A percentile compares a stretch with the other conserved stretches of the same genome.
Evolutionary conservation across 1,140 invertebrate species (phyloP).

Genomic region (Magallana ariakensis): DNA sequence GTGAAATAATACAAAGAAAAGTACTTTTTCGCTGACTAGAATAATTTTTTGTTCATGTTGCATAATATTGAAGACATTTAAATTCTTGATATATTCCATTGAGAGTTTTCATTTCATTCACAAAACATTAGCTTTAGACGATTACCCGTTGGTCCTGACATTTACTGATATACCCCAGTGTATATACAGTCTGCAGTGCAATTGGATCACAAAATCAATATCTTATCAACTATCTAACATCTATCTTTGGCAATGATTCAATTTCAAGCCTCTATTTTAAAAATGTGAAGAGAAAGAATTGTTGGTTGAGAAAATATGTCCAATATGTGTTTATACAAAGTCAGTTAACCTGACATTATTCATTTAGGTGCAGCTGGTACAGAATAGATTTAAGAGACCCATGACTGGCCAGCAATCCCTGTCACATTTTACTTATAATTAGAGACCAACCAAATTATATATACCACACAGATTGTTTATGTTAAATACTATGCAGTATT

Average conservation of each 20-base stretch:
- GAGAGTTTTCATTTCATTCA: conserved; percentile 19
- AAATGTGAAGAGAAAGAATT: conserved; percentile 15
- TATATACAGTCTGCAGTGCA: not conserved
- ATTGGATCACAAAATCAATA: conserved; percentile 22
- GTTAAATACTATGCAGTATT: not conserved
- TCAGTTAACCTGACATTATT: conserved; percentile 21
- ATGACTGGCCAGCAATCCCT: not conserved
- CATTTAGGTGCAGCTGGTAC: conserved; percentile 12
- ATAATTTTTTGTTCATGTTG: conserved; percentile 5
- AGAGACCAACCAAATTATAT: conserved; percentile 9
- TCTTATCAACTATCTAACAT: conserved; percentile 22
- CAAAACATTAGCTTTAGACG: not conserved
- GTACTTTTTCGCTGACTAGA: conserved; percentile 29
- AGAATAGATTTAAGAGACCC: not conserved
- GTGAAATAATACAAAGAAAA: not conserved
- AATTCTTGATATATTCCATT: conserved; percentile 10
- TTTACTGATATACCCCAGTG: conserved; percentile 8
- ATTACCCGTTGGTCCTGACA: not conserved
- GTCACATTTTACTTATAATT: not conserved
- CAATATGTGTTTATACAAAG: not conserved
- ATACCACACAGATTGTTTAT: not conserved
- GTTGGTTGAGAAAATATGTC: conserved; percentile 11
- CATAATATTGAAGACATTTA: conserved; percentile 15
- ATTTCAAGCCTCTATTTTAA: not conserved
- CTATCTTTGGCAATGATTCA: conserved; percentile 8